A percentile compares a stretch with the other conserved stretches of the same genome.
phyloP scores from a whole-genome alignment of 2,888 invertebrate genomes.

The Ochropleura plecta region DNA sequence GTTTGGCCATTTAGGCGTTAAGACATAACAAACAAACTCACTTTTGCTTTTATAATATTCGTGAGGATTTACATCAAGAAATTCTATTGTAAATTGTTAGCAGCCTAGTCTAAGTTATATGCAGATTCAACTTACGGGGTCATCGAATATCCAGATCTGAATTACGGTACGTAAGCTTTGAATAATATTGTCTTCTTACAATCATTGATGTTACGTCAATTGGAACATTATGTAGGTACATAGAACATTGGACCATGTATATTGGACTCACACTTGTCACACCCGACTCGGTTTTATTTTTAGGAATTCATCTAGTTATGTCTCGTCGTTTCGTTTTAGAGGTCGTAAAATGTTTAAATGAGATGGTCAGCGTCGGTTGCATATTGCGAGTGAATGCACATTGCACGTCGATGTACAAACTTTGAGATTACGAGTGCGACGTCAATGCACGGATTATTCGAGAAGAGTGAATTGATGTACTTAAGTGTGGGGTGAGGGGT shows the following conservation, averaged over 20 bases:
- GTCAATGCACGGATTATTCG: conserved; percentile 88
- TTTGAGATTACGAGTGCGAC: conserved; percentile 81
- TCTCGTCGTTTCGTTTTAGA: conserved; percentile 62
- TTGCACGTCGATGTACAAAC: conserved; percentile 71
- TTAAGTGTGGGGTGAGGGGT: conserved; percentile 64
- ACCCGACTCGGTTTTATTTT: conserved; percentile 40
- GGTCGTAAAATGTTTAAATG: conserved; percentile 69
- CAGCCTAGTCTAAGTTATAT: not conserved
- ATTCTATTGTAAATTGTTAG: not conserved
- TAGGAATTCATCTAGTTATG: conserved; percentile 45
- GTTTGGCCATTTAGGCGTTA: too few species aligned
- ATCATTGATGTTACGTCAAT: not conserved
- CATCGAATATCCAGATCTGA: not conserved
- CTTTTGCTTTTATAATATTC: too few species aligned
- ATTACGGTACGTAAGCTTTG: not conserved
- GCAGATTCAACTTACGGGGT: not conserved
- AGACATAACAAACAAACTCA: too few species aligned
- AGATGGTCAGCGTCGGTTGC: conserved; percentile 69
- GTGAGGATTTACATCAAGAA: not conserved
- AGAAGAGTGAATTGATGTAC: conserved; percentile 80
- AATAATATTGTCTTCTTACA: not conserved
- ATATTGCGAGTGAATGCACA: conserved; percentile 76
- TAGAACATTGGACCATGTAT: conserved; percentile 17
- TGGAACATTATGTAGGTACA: conserved; percentile 1
- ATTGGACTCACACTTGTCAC: conserved; percentile 25